Evolutionary conservation across 1,140 invertebrate species (phyloP).

Genomic region (Neotoxoptera formosana): DNA sequence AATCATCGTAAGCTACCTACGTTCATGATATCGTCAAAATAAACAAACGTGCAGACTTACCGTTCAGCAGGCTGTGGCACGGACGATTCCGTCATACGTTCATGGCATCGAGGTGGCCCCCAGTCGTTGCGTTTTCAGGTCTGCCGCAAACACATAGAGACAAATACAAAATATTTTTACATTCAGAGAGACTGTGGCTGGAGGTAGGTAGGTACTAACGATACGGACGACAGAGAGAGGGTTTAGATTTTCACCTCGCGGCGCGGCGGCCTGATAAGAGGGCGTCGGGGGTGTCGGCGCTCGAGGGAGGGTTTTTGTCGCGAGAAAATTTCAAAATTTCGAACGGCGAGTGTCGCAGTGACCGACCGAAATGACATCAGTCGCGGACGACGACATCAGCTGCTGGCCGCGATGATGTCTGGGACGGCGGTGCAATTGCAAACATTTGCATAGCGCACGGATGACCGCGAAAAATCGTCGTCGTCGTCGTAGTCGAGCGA

Average conservation of each 20-base stretch:
- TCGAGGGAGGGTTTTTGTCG: background rate
- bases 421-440: background rate
- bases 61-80: background rate
- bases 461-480: slow-evolving; percentile 54
- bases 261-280: background rate
- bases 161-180: background rate
- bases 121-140: background rate
- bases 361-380: background rate
- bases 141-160: background rate
- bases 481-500: slow-evolving; percentile 51
- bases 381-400: background rate
- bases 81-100: slow-evolving; percentile 31
- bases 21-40: too few relatives aligned
- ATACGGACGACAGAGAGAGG: background rate
- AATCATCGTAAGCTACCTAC: background rate
- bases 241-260: background rate
- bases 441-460: background rate
- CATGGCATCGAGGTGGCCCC: slow-evolving; percentile 9
- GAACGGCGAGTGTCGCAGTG: background rate
- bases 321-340: background rate
- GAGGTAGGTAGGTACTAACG: too few relatives aligned
- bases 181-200: too few relatives aligned
- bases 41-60: slow-evolving; percentile 1
- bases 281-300: background rate
- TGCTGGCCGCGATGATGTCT: background rate